Percentiles rank a stretch among this genome's conserved stretches.
Evolutionary conservation across 2,888 invertebrate genomes (phyloP).

Genomic region (Mechanitis mazaeus): DNA sequence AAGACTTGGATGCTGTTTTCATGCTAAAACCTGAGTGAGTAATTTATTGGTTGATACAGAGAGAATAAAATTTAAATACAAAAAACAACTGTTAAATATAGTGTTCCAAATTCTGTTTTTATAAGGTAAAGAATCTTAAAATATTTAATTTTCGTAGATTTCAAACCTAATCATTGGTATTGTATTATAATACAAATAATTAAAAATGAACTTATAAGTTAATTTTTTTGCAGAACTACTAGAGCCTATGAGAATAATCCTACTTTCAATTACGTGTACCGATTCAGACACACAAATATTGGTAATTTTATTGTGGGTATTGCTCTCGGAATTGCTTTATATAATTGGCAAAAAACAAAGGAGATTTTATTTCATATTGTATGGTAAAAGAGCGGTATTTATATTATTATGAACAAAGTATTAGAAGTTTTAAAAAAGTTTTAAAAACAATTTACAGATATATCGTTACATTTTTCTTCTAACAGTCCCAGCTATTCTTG

Average conservation of each 20-base stretch:
- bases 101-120: too few relatives aligned
- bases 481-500: slow-evolving; percentile 29
- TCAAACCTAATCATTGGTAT: too few relatives aligned
- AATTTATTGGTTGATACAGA: slow-evolving; percentile 2
- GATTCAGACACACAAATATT: slow-evolving; percentile 30
- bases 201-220: too few relatives aligned
- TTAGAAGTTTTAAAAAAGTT: too few relatives aligned
- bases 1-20: slow-evolving; percentile 39
- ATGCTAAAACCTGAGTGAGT: slow-evolving; percentile 42
- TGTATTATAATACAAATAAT: too few relatives aligned
- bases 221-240: slow-evolving; percentile 29
- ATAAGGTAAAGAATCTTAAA: too few relatives aligned
- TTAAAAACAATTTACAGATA: slow-evolving; percentile 34
- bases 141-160: too few relatives aligned
- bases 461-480: slow-evolving; percentile 37
- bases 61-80: too few relatives aligned
- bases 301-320: slow-evolving; percentile 44
- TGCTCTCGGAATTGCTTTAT: slow-evolving; percentile 40
- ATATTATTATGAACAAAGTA: too few relatives aligned
- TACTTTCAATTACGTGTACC: slow-evolving; percentile 32
- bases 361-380: slow-evolving; percentile 23
- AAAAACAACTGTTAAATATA: too few relatives aligned
- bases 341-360: slow-evolving; percentile 36
- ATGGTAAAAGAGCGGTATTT: too few relatives aligned
- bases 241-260: slow-evolving; percentile 29